Evolutionary conservation across 64 coral and sea anemone species (phyloP), one percentile per base, ranked within the genome.

Genomic region (Orbicella faveolata): DNA sequence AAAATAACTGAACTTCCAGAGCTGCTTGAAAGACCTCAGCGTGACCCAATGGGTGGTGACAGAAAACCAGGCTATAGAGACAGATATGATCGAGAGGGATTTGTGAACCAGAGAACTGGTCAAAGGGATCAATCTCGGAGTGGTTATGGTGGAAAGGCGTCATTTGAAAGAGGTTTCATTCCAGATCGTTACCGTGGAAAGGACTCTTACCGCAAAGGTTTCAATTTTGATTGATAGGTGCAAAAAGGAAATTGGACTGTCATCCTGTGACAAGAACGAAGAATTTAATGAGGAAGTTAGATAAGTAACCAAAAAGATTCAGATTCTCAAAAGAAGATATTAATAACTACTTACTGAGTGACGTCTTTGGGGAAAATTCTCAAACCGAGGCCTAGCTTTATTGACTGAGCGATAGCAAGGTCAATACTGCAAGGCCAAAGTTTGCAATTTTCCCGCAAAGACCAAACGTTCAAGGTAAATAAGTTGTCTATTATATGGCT

Each of bases 131-230:
- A 64, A 25, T 33, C 0, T 44, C 79, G 54, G 4, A n/a, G 18
- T 52, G 64, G 81, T 37, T 84, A 84, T 26, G 35, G 81, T 51
- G 81, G 64, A 84, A 84, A 69, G 39, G 81, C 34, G 9, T 82
- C 79, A 9, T 82, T 39, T 12, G 63, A 35, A 65, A 63, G 59
- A 65, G 59, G 36, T 63, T 82, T 64, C 59, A 84, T 25, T 37
- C 35, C 63, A 2, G 64, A 85, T 82, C 16, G 33, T 12, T 85
- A 72, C 73, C 39, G 20, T 48, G 63, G 39, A 51, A 37, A 30
- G 48, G 16, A 23, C 16, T 20, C 52, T 4, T 79, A 15, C 12
- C 4, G 52, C 4, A 51, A 53, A 35, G 51, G 0, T 16, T 20
- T 20, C 10, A 3, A 17, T 2, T 34, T 9, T 44, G 51, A 37